These are phyloP conservation scores for Sycophaga agraensis DNA, from an alignment of 1,140 invertebrate species.

Conservation along the genomic window DNA sequence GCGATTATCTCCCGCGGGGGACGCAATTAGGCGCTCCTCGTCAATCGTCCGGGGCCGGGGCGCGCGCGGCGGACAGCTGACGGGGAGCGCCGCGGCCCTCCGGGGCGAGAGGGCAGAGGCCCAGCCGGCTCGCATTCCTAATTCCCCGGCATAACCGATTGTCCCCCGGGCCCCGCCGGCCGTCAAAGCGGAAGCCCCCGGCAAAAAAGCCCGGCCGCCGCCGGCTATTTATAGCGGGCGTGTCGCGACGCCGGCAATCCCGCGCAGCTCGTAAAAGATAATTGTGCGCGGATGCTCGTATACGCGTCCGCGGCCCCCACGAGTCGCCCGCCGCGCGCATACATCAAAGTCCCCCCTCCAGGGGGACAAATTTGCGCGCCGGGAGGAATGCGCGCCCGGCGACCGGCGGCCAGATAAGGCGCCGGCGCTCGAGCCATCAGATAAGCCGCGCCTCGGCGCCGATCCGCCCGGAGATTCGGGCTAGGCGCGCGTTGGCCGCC, in stretches of 20 bases:
- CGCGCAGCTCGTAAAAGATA: constrained; percentile 29
- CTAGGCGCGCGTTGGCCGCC: too few species aligned
- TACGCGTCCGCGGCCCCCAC: constrained; percentile 17
- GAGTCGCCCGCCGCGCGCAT: background rate
- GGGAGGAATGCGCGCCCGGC: too few species aligned
- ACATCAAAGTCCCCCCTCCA: background rate
- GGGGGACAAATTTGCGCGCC: background rate
- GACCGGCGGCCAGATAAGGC: background rate
- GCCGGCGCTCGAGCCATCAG: background rate
- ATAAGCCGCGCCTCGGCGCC: background rate
- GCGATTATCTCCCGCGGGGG: too few species aligned
- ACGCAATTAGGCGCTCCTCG: too few species aligned
- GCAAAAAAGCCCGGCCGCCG: background rate
- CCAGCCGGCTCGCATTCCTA: constrained; percentile 9
- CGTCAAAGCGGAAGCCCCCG: constrained; percentile 19
- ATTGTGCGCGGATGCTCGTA: constrained; percentile 24
- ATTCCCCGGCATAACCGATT: constrained; percentile 15
- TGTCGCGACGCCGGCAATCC: constrained; percentile 8
- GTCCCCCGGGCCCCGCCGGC: constrained; percentile 6
- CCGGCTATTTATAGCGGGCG: constrained; percentile 19
- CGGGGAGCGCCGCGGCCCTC: too few species aligned
- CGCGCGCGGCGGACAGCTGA: background rate
- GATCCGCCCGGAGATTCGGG: too few species aligned
- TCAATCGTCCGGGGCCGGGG: too few species aligned
- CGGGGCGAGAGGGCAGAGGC: background rate